Base-by-base conservation (phyloP, 2,113 vertebrate species). In the Nymphicus hollandicus region DNA sequence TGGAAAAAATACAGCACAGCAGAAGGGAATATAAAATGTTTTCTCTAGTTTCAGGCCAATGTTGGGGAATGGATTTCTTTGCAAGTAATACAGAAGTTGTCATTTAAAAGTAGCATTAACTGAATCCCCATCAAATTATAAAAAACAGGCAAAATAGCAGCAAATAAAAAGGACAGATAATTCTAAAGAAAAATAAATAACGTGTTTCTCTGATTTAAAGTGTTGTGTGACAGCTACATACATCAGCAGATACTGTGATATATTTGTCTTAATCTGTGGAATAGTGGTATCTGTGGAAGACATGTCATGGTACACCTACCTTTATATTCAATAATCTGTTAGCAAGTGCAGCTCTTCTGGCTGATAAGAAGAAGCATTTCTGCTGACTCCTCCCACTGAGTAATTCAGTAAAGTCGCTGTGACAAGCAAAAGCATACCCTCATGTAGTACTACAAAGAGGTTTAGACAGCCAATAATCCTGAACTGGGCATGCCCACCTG, bases 341-440 rank as follows among this genome's bases (percentile, higher is more conserved):
- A 71, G 18, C 41, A 91, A 81, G 44, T 77, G n/a, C 66, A 79
- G 20, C 77, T 91, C 68, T 65, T 86, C 56, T 81, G 43, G 11
- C 25, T 80, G 72, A 91, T 73, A 95, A 92, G 50, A 74, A 92
- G 24, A 4, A 93, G 33, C 39, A 87, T 92, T 94, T 89, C 61
- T 94, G 49, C 70, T 84, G 83, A 71, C 43, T 65, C 80, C 43
- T 91, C 66, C 71, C 69, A 55, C 47, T 63, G 73, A 94, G 61
- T 44, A 93, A 91, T 88, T 91, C 52, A n/a, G 41, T 91, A 78
- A 91, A 93, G 60, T 61, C 31, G 33, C 13, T 23, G 12, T 43
- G 64, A 52, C 65, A 81, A 94, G 35, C 8, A 81, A 73, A 92
- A 92, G 8, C 72, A 46, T 61, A 65, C 28, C 47, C 46, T 89